Evolutionary conservation across 2,113 vertebrate species (phyloP), one percentile per base, ranked within the genome.

Genomic region (Laticauda laticaudata): DNA sequence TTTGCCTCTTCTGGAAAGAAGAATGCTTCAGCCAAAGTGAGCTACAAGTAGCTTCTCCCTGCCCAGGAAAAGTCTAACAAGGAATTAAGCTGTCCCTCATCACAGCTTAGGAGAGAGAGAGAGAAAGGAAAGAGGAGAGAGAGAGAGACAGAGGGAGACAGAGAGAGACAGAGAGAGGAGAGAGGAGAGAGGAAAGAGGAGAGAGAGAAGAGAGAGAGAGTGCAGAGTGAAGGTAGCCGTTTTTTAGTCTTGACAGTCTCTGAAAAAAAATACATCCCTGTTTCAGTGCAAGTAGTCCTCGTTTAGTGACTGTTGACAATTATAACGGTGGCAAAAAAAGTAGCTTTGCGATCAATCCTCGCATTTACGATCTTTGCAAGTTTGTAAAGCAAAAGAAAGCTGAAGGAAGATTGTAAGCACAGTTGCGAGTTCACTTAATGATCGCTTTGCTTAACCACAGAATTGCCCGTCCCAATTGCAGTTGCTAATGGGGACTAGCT

Each of bases 1-100:
- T 95, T 95, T 96, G 91, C 81, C 94, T 91, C 91, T 69, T 88
- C 92, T 92, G 90, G 91, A 75, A 94, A 91, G 94, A 94, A 92
- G 75, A 39, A 93, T 7, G 64, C 54, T 91, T 97, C 94, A 96
- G 91, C 57, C 87, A 89, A 39, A 90, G 85, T 69, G 91, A 95
- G 94, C 29, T 94, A 61, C 29, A 53, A 55, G 88, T 93, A 64
- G 75, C 92, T 93, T 94, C 34, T 81, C 18, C 34, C 7, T 3
- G 75, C 34, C 75, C 75, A 81, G 34, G 75, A 21, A 81, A 92
- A 54, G 29, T 87, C 87, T 91, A 81, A 95, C 92, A 20, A 26
- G 89, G 94, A 39, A 92, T 87, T 93, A 87, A 18, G 48, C 91
- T 81, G 93, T 5, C 29, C 3, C 90, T n/a, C 24, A 90, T 87